These are phyloP conservation scores for Ctenoplectra terminalis DNA, from an alignment of 1,140 invertebrate species.

Conservation along the genomic window DNA sequence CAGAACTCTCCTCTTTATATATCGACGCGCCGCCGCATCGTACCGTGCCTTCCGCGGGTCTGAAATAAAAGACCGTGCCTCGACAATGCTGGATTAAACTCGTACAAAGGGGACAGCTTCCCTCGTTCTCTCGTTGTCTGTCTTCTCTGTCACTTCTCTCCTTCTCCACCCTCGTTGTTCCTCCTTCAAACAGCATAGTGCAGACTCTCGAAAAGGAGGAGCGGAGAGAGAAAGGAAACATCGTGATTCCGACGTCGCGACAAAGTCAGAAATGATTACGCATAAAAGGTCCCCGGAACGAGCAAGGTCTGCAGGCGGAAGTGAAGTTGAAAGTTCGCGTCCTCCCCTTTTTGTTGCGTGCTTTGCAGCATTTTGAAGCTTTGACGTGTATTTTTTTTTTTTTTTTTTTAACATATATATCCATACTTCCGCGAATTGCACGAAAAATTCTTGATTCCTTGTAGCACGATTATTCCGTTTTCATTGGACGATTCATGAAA, in stretches of 20 bases:
- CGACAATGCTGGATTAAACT: slow-evolving; percentile 82
- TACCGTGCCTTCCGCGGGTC: slow-evolving; percentile 64
- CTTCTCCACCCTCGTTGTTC: background rate
- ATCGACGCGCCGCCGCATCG: slow-evolving; percentile 77
- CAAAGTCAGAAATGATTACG: slow-evolving; percentile 65
- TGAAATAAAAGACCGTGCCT: slow-evolving; percentile 79
- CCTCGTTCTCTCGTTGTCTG: slow-evolving; percentile 58
- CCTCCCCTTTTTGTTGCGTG: slow-evolving; percentile 12
- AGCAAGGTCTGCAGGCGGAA: slow-evolving; percentile 33
- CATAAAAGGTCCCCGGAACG: slow-evolving; percentile 47
- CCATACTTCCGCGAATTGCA: background rate
- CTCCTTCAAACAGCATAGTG: background rate
- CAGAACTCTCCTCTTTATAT: slow-evolving; percentile 81
- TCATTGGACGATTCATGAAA: no score
- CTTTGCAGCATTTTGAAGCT: no score
- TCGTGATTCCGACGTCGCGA: slow-evolving; percentile 60
- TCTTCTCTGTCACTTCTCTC: slow-evolving; percentile 47
- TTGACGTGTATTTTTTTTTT: background rate
- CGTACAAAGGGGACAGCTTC: slow-evolving; percentile 77
- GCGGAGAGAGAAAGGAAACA: slow-evolving; percentile 46
- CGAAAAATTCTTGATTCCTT: background rate
- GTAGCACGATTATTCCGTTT: background rate
- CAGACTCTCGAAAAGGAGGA: background rate
- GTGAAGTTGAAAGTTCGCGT: slow-evolving; percentile 38
- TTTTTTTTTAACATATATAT: no score